phyloP scores from a whole-genome alignment of 1,140 invertebrate species.

The Brachionus koreanus region DNA sequence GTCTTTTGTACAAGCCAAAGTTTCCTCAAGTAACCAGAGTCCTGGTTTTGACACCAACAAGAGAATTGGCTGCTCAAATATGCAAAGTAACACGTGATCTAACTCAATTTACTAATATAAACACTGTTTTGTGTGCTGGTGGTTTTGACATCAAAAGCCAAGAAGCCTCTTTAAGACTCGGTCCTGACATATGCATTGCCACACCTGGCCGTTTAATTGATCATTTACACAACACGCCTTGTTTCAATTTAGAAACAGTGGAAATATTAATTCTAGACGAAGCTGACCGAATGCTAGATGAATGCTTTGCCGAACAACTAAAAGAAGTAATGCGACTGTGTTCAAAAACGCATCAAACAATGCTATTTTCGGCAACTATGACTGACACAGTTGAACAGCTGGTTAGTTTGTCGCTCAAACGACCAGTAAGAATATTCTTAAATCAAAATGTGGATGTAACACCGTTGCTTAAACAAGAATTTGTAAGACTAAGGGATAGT shows the following conservation, averaged over 20 bases:
- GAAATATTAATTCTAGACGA: conserved; percentile 92
- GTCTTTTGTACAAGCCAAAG: conserved; percentile 72
- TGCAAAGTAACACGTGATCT: conserved; percentile 88
- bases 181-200: conserved; percentile 94
- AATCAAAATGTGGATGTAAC: conserved; percentile 93
- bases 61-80: conserved; percentile 87
- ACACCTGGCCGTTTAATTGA: conserved; percentile 95
- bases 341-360: conserved; percentile 84
- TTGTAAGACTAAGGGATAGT: conserved; percentile 76
- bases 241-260: conserved; percentile 80
- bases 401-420: conserved; percentile 79
- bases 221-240: conserved; percentile 89
- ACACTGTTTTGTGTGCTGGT: conserved; percentile 63
- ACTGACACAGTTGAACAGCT: conserved; percentile 91
- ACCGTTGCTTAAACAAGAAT: conserved; percentile 90
- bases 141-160: conserved; percentile 89
- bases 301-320: conserved; percentile 96
- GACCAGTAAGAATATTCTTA: conserved; percentile 82
- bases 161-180: conserved; percentile 77
- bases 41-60: conserved; percentile 86
- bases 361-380: conserved; percentile 98
- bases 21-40: conserved; percentile 68
- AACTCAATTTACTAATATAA: conserved; percentile 72
- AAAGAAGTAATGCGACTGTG: conserved; percentile 82
- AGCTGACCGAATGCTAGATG: conserved; percentile 95